phyloP scores from a whole-genome alignment of 2,797 vertebrate species.

The Lindbergichthys nudifrons region DNA sequence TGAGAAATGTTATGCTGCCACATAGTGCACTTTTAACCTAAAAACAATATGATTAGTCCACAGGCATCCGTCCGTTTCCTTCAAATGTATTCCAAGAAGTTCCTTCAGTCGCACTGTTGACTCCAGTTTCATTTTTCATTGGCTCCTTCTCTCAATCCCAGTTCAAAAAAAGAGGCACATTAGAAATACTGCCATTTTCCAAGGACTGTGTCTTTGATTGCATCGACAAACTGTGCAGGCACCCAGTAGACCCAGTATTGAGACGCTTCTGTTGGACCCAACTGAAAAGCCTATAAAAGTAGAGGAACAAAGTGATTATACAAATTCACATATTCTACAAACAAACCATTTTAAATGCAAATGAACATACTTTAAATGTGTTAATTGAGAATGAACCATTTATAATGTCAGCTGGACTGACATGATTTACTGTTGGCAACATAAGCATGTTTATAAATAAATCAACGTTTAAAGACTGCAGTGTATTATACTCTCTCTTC shows the following conservation, averaged over 20 bases:
- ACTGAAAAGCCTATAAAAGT: constrained; percentile 92
- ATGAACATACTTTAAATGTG: background rate
- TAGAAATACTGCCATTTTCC: constrained; percentile 99
- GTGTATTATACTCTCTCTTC: background rate
- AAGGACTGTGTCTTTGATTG: constrained; percentile 99
- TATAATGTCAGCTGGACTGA: background rate
- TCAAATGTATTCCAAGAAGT: constrained; percentile 76
- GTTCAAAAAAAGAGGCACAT: constrained; percentile 97
- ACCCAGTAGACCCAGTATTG: constrained; percentile 99
- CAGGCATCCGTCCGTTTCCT: constrained; percentile 82
- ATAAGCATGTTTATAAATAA: background rate
- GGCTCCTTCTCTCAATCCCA: constrained; percentile 84
- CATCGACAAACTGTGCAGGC: constrained; percentile 98
- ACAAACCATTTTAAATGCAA: background rate
- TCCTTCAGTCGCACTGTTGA: constrained; percentile 74
- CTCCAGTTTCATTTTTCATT: constrained; percentile 87
- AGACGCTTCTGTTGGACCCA: constrained; percentile 99
- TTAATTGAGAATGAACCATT: background rate
- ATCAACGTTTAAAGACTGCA: background rate
- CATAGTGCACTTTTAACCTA: constrained; percentile 85
- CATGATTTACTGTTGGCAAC: background rate
- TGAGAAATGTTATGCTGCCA: constrained; percentile 84
- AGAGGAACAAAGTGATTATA: constrained; percentile 5
- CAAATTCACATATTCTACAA: constrained; percentile 6
- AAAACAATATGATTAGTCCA: constrained; percentile 83